Evolutionary conservation across 1,140 invertebrate species (phyloP).

Genomic region (Hyles vespertilio): DNA sequence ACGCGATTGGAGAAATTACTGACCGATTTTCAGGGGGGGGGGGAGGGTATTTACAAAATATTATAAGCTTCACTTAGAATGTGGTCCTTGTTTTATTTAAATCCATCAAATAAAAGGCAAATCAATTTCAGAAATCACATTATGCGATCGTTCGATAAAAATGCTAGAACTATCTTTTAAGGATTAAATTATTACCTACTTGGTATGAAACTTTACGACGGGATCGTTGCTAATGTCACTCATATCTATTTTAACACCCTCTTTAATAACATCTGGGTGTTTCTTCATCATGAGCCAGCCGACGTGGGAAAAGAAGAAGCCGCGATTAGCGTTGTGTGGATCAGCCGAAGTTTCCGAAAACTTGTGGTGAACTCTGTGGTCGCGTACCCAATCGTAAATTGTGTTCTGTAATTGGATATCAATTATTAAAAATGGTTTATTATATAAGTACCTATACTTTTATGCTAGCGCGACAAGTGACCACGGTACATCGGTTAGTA

Average conservation of each 20-base stretch:
- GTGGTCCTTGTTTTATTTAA: no score
- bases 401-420: slow-evolving; percentile 70
- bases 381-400: slow-evolving; percentile 82
- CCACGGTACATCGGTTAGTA: no score
- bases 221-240: slow-evolving; percentile 86
- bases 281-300: slow-evolving; percentile 93
- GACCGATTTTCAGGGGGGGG: no score
- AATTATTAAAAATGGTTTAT: neutral
- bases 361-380: slow-evolving; percentile 94
- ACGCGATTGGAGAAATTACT: no score
- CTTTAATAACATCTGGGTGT: slow-evolving; percentile 86
- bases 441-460: neutral
- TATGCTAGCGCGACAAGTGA: no score
- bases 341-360: slow-evolving; percentile 93
- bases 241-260: slow-evolving; percentile 86
- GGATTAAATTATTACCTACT: slow-evolving; percentile 55
- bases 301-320: slow-evolving; percentile 94
- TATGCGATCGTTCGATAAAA: no score
- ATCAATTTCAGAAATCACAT: no score
- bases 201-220: slow-evolving; percentile 84
- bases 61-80: no score
- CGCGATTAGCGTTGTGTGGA: slow-evolving; percentile 91
- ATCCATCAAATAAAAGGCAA: no score
- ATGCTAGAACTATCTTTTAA: no score
- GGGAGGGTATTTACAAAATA: no score